Conservation (phyloP, 2,888 invertebrate genomes). For the Lycocerus yunnanus region DNA sequence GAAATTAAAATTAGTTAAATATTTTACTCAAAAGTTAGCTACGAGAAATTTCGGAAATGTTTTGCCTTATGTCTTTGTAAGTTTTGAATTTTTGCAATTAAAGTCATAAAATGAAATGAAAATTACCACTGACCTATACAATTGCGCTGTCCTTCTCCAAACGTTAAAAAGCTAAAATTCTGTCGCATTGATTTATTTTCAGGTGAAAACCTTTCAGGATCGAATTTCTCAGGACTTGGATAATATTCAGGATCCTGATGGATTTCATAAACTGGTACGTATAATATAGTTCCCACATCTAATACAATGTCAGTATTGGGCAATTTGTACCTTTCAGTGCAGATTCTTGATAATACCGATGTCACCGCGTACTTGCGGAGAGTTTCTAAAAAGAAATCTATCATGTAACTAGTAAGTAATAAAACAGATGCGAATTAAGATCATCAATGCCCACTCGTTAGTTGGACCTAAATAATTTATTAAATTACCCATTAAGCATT, state of each 20-base stretch:
- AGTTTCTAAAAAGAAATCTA: slow-evolving; percentile 42
- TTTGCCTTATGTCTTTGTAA: too few relatives aligned
- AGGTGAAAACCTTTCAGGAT: slow-evolving; percentile 64
- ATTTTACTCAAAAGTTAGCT: too few relatives aligned
- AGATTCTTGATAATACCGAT: slow-evolving; percentile 37
- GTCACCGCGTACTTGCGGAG: slow-evolving; percentile 43
- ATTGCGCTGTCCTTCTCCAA: slow-evolving; percentile 63
- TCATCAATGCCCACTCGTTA: too few relatives aligned
- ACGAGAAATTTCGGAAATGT: too few relatives aligned
- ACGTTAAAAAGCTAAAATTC: slow-evolving; percentile 60
- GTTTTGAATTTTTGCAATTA: too few relatives aligned
- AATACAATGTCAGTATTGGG: slow-evolving; percentile 40
- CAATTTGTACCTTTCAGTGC: slow-evolving; percentile 39
- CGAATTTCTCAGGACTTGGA: slow-evolving; percentile 65
- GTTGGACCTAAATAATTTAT: too few relatives aligned
- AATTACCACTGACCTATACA: too few relatives aligned
- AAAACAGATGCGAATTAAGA: too few relatives aligned
- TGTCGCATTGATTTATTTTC: slow-evolving; percentile 52
- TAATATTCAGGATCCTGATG: slow-evolving; percentile 44
- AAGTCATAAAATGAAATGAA: too few relatives aligned
- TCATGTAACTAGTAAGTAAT: too few relatives aligned
- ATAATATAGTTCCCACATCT: slow-evolving; percentile 36
- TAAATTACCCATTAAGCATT: slow-evolving; percentile 52
- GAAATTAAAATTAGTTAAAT: too few relatives aligned
- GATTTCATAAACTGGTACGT: slow-evolving; percentile 40